These are phyloP conservation scores for Rhopalosiphum padi DNA, from an alignment of 1,140 invertebrate species.

Conservation along the genomic window DNA sequence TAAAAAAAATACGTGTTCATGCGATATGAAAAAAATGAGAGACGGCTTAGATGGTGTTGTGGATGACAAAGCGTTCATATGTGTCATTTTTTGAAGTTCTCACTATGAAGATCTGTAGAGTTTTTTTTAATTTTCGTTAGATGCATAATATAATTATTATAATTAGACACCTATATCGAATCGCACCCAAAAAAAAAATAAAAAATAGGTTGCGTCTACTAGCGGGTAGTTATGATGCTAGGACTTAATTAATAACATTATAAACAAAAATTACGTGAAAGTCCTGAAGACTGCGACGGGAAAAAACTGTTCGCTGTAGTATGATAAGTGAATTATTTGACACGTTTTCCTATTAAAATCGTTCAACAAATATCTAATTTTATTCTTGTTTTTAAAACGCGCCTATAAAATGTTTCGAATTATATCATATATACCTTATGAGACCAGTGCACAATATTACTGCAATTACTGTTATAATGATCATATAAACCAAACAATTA, in stretches of 20 bases:
- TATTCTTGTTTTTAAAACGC: background rate
- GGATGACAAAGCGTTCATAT: background rate
- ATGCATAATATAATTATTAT: background rate
- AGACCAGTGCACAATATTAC: too few species aligned
- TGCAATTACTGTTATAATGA: too few species aligned
- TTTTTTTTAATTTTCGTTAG: background rate
- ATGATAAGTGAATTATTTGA: slow-evolving; percentile 16
- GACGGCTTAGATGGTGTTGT: background rate
- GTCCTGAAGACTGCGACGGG: background rate
- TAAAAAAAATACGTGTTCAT: background rate
- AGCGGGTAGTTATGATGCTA: background rate
- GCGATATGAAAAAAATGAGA: background rate
- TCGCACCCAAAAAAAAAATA: background rate
- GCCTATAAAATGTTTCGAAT: background rate
- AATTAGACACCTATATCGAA: background rate
- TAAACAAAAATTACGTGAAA: background rate
- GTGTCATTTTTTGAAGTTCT: background rate
- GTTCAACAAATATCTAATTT: background rate
- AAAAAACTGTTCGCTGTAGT: background rate
- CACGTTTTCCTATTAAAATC: background rate
- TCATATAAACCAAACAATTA: background rate
- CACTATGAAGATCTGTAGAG: background rate
- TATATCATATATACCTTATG: too few species aligned
- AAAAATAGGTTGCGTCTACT: background rate
- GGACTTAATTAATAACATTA: background rate